Evolutionary conservation across 2,888 invertebrate species (phyloP).

Genomic region (Scaptomyza caliginosa): DNA sequence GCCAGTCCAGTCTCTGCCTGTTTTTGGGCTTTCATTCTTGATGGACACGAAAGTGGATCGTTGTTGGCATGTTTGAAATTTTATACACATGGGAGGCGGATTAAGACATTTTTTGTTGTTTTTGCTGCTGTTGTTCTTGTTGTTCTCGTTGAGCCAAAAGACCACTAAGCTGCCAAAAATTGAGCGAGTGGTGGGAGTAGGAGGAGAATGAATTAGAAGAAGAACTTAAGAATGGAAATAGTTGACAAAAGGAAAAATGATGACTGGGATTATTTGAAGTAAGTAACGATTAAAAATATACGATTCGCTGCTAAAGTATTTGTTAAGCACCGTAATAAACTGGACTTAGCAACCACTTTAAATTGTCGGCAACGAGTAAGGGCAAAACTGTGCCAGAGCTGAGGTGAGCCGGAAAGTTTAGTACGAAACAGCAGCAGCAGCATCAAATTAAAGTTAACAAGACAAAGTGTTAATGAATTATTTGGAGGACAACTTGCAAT

Average conservation of each 20-base stretch:
- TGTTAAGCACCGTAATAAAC: constrained; percentile 33
- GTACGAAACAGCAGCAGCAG: constrained; percentile 26
- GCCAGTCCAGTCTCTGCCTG: constrained; percentile 3
- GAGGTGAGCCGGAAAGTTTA: background rate
- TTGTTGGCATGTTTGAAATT: constrained; percentile 77
- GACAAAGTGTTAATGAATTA: constrained; percentile 83
- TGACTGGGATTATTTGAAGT: background rate
- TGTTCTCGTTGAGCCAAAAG: constrained; percentile 3
- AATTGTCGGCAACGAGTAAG: constrained; percentile 21
- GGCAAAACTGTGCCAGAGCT: constrained; percentile 11
- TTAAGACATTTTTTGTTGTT: constrained; percentile 65
- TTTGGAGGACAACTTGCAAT: constrained; percentile 82
- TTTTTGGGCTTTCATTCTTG: constrained; percentile 45
- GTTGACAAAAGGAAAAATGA: background rate
- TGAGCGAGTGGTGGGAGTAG: background rate
- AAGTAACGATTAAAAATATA: no score
- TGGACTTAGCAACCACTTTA: constrained; percentile 27
- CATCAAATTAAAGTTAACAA: constrained; percentile 78
- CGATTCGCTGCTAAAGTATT: constrained; percentile 32
- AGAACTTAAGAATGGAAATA: background rate
- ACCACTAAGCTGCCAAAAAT: constrained; percentile 44
- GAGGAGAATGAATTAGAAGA: background rate
- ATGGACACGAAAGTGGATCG: constrained; percentile 77
- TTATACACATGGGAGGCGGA: constrained; percentile 74
- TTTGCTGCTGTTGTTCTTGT: background rate